Percentiles rank a stretch among this genome's conserved stretches.
phyloP scores from a whole-genome alignment of 2,113 vertebrate species.

The Silurus asotus region DNA sequence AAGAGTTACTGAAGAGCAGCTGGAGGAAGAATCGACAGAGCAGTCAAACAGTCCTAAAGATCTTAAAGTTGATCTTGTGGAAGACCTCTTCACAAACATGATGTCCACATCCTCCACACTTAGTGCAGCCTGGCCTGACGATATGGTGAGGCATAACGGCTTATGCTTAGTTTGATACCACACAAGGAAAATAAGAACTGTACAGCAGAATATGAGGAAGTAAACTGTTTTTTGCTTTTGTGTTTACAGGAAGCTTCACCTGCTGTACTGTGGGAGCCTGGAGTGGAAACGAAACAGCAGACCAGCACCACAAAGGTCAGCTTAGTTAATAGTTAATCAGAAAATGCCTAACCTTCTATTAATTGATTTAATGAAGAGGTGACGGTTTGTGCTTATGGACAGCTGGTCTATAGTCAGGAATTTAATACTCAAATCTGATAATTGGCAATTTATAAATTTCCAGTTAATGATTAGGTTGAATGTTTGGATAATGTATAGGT shows the following conservation, averaged over 20 bases:
- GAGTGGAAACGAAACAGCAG: constrained; percentile 50
- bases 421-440: neutral
- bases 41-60: constrained; percentile 50
- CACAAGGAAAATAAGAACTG: no score
- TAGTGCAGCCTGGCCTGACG: constrained; percentile 55
- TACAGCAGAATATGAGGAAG: neutral
- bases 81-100: constrained; percentile 65
- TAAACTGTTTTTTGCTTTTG: constrained; percentile 11
- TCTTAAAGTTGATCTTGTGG: constrained; percentile 59
- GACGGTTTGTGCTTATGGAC: neutral
- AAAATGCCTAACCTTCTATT: neutral
- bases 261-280: constrained; percentile 50
- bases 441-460: neutral
- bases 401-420: neutral
- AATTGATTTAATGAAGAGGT: neutral
- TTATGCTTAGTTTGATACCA: no score
- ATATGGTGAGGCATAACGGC: constrained; percentile 44
- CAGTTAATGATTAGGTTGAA: neutral
- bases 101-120: neutral
- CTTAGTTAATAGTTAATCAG: neutral
- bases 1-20: constrained; percentile 52
- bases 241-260: constrained; percentile 62
- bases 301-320: constrained; percentile 62
- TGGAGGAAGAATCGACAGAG: constrained; percentile 38
- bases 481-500: constrained; percentile 65